Conservation (phyloP, 2,113 vertebrate genomes). For the Petromus typicus region DNA sequence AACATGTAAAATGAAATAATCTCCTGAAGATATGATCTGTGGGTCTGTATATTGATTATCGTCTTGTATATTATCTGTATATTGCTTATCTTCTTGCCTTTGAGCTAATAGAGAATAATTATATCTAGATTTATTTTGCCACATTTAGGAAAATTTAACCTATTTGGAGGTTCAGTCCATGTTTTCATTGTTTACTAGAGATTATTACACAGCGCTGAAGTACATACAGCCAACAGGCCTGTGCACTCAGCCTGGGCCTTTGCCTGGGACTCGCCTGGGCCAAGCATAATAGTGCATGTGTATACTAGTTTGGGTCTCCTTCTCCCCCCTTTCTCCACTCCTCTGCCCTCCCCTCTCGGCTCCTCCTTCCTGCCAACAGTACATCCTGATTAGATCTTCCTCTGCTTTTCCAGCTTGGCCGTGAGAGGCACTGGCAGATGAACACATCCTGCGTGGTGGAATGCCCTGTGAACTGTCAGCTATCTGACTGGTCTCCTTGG, state of each 20-base stretch:
- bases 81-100: constrained; percentile 14
- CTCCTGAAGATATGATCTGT: neutral
- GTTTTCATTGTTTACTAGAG: neutral
- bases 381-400: neutral
- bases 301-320: neutral
- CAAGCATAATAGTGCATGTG: neutral
- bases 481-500: constrained; percentile 97
- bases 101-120: neutral
- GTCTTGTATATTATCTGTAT: neutral
- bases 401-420: constrained; percentile 88
- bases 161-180: neutral
- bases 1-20: constrained; percentile 18
- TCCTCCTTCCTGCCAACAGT: neutral
- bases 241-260: neutral
- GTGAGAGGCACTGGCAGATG: constrained; percentile 98
- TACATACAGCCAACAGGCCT: neutral
- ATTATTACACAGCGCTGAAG: neutral
- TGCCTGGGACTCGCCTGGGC: neutral
- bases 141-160: neutral
- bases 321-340: neutral
- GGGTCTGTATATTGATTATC: neutral
- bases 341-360: no score
- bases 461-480: constrained; percentile 98
- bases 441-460: constrained; percentile 95
- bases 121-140: neutral